Conservation (phyloP, 1,140 invertebrate genomes). For the Microplitis mediator region DNA sequence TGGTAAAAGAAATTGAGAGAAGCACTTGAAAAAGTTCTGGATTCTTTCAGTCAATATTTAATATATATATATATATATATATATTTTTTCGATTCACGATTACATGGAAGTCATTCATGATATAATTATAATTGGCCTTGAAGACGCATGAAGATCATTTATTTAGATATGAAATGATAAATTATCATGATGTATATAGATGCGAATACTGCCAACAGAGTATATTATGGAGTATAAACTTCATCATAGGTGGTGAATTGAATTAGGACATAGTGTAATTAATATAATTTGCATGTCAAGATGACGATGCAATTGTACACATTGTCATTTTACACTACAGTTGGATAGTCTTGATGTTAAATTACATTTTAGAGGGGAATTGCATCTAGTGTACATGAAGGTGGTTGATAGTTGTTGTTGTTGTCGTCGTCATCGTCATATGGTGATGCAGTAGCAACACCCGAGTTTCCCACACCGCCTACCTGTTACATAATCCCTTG, state of each 20-base stretch:
- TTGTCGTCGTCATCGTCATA: constrained; percentile 31
- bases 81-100: neutral
- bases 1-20: constrained; percentile 5
- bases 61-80: constrained; percentile 11
- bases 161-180: neutral
- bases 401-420: constrained; percentile 5
- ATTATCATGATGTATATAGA: neutral
- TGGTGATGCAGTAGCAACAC: constrained; percentile 5
- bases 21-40: constrained; percentile 8
- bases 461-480: constrained; percentile 27
- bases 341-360: neutral
- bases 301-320: constrained; percentile 11
- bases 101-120: neutral
- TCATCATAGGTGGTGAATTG: no score
- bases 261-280: constrained; percentile 13
- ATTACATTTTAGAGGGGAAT: neutral
- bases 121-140: constrained; percentile 18
- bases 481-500: constrained; percentile 53
- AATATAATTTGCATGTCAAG: constrained; percentile 23
- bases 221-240: neutral
- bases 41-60: constrained; percentile 16
- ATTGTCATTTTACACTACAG: constrained; percentile 2
- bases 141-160: neutral
- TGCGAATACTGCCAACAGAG: neutral
- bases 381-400: constrained; percentile 16